Base-by-base conservation (phyloP, 1,140 invertebrate species). In the Pseudomyrmex pallidus region DNA sequence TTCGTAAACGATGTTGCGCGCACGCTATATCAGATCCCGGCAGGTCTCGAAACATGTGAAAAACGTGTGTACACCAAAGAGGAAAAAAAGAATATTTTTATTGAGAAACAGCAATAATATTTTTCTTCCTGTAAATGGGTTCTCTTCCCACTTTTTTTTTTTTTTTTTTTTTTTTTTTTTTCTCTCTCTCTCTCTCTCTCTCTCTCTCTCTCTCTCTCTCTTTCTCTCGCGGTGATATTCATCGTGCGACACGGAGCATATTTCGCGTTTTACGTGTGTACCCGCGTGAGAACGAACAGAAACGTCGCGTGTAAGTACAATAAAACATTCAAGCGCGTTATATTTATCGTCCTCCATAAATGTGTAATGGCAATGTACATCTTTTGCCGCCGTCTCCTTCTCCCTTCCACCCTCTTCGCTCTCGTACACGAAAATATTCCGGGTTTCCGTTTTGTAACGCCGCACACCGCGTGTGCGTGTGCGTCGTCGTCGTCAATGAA, bases 91-190 rank as follows among this genome's bases (percentile, higher is more conserved):
- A 70, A 70, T 70, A 70, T 52, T 80, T 50, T 25, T 70, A 80
- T 70, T 22, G 76, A 70, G 20, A 44, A 35, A 68, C 8, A 80
- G 54, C 70, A 59, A 80, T 77, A 77, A 77, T 80, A 80, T 80
- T 80, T 80, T 59, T 59, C 66, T 72, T 68, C 10, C 35, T 48
- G 35, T 68, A 78, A 78, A 66, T 78, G 59, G 64, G 76, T 78
- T 78, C 54, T 20, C 25, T 48, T 35, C 35, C 48, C 63, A 1
- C 25, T 25, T 25, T 1, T 25, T 25, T 25, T 25, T 2, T 48
- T 48, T 59, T 70, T 64, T 63, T 17, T 78, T 59, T 78, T 48
- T 54, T 54, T 54, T 62, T 50, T 70, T 54, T 50, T 70, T 59
- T 20, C 76, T 44, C 35, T 78, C 15, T 44, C 64, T 35, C 35